Conservation (phyloP, 2,888 invertebrate species). For the Pseudococcus longispinus region DNA sequence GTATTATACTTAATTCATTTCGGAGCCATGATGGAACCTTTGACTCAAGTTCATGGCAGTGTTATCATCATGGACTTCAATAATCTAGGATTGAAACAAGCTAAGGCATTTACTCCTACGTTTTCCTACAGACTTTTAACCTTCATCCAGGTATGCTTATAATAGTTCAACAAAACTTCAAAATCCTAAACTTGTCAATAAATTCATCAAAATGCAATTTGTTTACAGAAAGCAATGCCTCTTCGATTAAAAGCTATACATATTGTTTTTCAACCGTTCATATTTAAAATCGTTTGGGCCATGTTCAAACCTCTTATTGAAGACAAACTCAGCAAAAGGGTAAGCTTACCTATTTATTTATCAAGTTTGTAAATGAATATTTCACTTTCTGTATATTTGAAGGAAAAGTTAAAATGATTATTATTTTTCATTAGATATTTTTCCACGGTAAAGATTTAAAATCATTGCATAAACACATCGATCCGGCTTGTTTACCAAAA, state of each 20-base stretch:
- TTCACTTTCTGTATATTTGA: neutral
- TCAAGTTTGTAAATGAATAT: too few species aligned
- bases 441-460: constrained; percentile 85
- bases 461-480: constrained; percentile 76
- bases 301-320: constrained; percentile 84
- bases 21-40: constrained; percentile 77
- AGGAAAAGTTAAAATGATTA: neutral
- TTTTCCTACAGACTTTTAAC: constrained; percentile 79
- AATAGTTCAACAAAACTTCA: neutral
- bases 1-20: constrained; percentile 82
- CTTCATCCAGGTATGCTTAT: constrained; percentile 72
- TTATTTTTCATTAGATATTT: constrained; percentile 73
- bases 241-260: constrained; percentile 83
- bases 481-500: constrained; percentile 73
- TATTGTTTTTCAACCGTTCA: constrained; percentile 82
- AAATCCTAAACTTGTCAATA: neutral
- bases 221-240: constrained; percentile 77
- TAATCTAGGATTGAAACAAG: constrained; percentile 75
- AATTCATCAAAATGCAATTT: neutral
- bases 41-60: constrained; percentile 76
- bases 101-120: constrained; percentile 73
- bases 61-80: constrained; percentile 86
- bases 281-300: constrained; percentile 84
- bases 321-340: constrained; percentile 78
- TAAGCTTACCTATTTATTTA: constrained; percentile 64